These are phyloP conservation scores for Zoanthus solanderi DNA, from an alignment of 92 coral and sea anemone genomes.

Conservation along the genomic window DNA sequence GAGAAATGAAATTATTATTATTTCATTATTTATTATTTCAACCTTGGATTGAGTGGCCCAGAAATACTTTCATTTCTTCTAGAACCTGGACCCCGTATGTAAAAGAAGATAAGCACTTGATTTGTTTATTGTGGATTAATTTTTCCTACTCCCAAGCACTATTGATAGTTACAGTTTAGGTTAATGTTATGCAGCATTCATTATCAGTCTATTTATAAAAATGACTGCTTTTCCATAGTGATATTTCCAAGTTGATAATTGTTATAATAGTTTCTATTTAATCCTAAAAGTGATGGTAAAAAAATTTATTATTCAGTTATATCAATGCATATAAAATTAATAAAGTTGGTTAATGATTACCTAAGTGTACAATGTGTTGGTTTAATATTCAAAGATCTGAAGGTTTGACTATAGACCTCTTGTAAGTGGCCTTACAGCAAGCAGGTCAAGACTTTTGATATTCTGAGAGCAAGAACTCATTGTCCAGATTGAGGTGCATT, in stretches of 20 bases:
- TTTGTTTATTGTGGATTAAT: background rate
- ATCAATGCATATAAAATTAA: background rate
- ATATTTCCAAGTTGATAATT: conserved; percentile 12
- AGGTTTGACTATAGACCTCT: background rate
- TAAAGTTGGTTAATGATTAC: background rate
- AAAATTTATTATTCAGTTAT: background rate
- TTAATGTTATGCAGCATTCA: conserved; percentile 2
- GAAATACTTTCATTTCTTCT: no score
- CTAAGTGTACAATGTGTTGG: background rate
- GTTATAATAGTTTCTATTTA: background rate
- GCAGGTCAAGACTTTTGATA: background rate
- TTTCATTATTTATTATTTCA: no score
- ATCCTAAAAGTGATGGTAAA: conserved; percentile 6
- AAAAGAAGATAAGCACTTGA: background rate
- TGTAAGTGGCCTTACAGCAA: conserved; percentile 4
- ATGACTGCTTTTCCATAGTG: background rate
- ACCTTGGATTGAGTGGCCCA: no score
- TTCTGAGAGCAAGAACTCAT: conserved; percentile 7
- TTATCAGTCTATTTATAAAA: background rate
- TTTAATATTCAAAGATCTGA: background rate
- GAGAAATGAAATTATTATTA: no score
- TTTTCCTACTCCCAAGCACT: conserved; percentile 15
- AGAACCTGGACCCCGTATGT: background rate
- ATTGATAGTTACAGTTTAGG: conserved; percentile 9
- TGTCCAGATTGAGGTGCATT: conserved; percentile 2